These are phyloP conservation scores for Agapostemon virescens DNA, from an alignment of 2,888 invertebrate species.

Conservation along the genomic window DNA sequence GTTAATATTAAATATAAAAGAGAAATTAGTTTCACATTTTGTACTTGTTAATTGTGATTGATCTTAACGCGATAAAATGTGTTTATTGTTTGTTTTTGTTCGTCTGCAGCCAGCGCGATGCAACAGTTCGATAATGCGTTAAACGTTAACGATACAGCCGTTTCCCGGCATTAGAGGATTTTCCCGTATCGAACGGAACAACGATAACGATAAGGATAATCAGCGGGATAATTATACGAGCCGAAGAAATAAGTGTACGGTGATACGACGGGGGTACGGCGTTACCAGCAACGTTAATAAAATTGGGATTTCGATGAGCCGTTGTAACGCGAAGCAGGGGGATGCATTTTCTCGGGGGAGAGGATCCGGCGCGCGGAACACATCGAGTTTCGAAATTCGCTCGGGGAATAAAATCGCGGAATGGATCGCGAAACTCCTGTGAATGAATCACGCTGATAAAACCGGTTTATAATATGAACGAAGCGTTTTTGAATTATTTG, in stretches of 20 bases:
- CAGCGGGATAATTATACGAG: neutral
- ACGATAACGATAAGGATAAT: slow-evolving; percentile 16
- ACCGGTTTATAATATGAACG: slow-evolving; percentile 24
- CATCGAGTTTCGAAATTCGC: slow-evolving; percentile 35
- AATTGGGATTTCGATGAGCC: slow-evolving; percentile 58
- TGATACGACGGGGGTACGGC: neutral
- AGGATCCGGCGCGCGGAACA: slow-evolving; percentile 21
- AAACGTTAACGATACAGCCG: too few species aligned
- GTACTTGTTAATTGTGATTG: too few species aligned
- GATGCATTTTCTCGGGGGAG: slow-evolving; percentile 47
- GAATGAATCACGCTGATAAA: slow-evolving; percentile 35
- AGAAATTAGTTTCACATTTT: too few species aligned
- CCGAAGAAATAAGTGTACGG: neutral
- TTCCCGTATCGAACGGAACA: neutral
- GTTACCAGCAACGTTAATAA: slow-evolving; percentile 43
- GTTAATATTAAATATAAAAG: too few species aligned
- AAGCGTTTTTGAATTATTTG: slow-evolving; percentile 20
- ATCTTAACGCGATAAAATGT: too few species aligned
- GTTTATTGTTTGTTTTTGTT: too few species aligned
- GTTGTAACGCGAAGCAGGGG: slow-evolving; percentile 53
- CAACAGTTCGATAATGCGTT: too few species aligned
- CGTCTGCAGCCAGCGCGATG: too few species aligned
- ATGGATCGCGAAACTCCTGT: slow-evolving; percentile 34
- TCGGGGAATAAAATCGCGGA: slow-evolving; percentile 18
- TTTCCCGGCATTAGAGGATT: too few species aligned